These are phyloP conservation scores for Arctopsyche grandis DNA, from an alignment of 1,140 invertebrate species.

Conservation along the genomic window DNA sequence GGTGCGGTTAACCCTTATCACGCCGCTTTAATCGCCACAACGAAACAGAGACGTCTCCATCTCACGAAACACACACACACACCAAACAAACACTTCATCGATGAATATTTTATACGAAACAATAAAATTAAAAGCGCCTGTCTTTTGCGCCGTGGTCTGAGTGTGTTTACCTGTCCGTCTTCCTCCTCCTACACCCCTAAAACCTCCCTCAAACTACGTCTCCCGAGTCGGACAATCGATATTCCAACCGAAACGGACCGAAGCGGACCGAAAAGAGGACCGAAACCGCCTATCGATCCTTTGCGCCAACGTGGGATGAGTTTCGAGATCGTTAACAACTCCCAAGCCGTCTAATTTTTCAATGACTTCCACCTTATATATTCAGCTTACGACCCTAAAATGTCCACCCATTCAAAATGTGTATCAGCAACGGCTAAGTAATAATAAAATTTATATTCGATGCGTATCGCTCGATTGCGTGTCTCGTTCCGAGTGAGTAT, in stretches of 20 bases:
- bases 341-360: too few relatives aligned
- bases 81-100: not conserved
- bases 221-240: conserved; percentile 6
- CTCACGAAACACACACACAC: not conserved
- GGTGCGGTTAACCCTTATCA: not conserved
- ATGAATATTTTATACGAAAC: not conserved
- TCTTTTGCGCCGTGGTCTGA: not conserved
- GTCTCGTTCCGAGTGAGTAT: too few relatives aligned
- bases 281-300: not conserved
- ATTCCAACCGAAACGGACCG: not conserved
- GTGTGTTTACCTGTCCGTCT: not conserved
- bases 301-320: not conserved
- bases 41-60: not conserved
- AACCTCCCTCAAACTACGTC: not conserved
- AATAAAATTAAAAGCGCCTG: not conserved
- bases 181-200: too few relatives aligned
- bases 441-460: too few relatives aligned
- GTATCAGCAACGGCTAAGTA: too few relatives aligned
- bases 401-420: too few relatives aligned
- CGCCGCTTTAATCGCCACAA: not conserved
- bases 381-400: too few relatives aligned
- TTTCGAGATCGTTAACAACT: not conserved
- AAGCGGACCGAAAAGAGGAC: conserved; percentile 6
- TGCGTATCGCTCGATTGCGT: too few relatives aligned
- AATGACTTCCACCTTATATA: too few relatives aligned